A percentile compares a stretch with the other conserved stretches of the same genome.
These are phyloP conservation scores for Cerceris rybyensis DNA, from an alignment of 2,888 invertebrate genomes.

Conservation along the genomic window DNA sequence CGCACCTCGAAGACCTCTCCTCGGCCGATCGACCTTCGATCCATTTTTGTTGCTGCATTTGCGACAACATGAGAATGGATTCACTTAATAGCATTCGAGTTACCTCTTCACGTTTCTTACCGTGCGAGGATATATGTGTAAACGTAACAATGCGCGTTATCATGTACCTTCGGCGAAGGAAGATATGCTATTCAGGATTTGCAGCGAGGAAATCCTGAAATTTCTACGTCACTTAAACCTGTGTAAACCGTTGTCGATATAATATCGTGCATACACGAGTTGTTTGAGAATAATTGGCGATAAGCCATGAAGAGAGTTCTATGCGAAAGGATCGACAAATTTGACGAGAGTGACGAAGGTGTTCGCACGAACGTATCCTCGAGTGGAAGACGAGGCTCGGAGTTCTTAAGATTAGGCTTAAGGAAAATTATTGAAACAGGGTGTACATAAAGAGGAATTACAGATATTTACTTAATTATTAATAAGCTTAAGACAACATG, in stretches of 20 bases:
- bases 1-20: constrained; percentile 11
- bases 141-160: neutral
- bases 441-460: constrained; percentile 80
- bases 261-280: too few relatives aligned
- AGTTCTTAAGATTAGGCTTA: constrained; percentile 55
- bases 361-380: neutral
- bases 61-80: neutral
- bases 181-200: too few relatives aligned
- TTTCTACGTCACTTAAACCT: too few relatives aligned
- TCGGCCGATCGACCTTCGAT: neutral
- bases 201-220: too few relatives aligned
- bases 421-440: constrained; percentile 73
- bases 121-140: neutral
- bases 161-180: too few relatives aligned
- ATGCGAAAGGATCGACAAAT: constrained; percentile 7
- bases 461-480: constrained; percentile 81
- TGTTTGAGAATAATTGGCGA: too few relatives aligned
- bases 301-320: too few relatives aligned
- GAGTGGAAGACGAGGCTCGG: constrained; percentile 5
- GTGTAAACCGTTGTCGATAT: too few relatives aligned
- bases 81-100: too few relatives aligned
- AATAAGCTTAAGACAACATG: constrained; percentile 68
- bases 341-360: neutral
- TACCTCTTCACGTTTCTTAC: constrained; percentile 4
- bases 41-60: neutral